phyloP scores from a whole-genome alignment of 2,888 invertebrate species.

The Trissolcus brochymenae region DNA sequence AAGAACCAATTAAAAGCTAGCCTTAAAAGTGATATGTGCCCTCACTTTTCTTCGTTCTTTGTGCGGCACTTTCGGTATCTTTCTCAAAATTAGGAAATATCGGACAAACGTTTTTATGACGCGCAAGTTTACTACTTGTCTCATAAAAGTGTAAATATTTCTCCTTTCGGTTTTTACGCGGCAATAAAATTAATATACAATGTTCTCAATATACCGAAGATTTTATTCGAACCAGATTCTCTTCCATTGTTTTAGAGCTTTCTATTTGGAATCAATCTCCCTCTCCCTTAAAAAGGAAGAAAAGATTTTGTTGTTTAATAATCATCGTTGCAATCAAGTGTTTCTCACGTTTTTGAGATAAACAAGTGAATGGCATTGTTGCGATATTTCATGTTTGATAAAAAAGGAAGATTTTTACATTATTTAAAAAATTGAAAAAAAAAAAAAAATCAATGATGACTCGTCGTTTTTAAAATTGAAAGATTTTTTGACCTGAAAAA shows the following conservation, averaged over 20 bases:
- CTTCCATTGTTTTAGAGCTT: neutral
- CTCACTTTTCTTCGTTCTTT: neutral
- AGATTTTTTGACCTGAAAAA: no score
- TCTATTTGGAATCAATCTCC: neutral
- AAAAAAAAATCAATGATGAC: no score
- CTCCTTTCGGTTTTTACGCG: neutral
- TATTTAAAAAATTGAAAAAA: no score
- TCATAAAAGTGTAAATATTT: constrained; percentile 19
- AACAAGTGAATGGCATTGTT: no score
- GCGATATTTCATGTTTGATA: no score
- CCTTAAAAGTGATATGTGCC: constrained; percentile 19
- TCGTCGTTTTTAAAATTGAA: no score
- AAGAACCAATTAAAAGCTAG: no score
- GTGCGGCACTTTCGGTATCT: neutral
- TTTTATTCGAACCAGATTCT: neutral
- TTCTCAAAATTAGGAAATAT: constrained; percentile 26
- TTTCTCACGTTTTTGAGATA: no score
- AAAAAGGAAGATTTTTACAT: no score
- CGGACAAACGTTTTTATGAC: constrained; percentile 29
- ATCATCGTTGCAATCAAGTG: no score
- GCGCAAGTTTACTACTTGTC: constrained; percentile 4
- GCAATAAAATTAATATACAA: constrained; percentile 16
- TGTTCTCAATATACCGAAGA: neutral
- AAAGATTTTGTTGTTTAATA: no score
- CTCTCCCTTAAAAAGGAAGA: no score